Conservation (phyloP, 2,113 vertebrate genomes). For the Hippocampus guttulatus region DNA sequence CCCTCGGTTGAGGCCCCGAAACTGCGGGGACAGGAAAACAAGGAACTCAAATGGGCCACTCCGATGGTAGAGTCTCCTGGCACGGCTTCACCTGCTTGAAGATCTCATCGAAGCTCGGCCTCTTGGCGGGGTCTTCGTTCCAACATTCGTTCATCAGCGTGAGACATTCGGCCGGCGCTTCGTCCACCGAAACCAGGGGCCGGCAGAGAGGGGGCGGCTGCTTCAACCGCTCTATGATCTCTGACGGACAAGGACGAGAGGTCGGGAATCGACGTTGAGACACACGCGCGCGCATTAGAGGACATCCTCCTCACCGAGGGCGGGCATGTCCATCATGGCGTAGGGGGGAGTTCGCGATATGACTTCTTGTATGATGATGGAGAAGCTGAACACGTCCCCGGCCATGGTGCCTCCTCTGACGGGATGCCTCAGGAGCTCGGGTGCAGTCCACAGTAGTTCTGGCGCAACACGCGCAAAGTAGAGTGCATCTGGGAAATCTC, state of each 20-base stretch:
- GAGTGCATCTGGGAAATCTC: no score
- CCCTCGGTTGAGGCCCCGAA: constrained; percentile 79
- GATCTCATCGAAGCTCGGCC: constrained; percentile 73
- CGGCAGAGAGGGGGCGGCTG: constrained; percentile 67
- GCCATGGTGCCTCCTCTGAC: constrained; percentile 63
- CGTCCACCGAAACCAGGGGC: constrained; percentile 75
- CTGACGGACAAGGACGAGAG: constrained; percentile 49
- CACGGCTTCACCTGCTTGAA: constrained; percentile 63
- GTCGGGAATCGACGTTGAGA: background rate
- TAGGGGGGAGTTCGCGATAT: constrained; percentile 78
- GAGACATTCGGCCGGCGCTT: constrained; percentile 80
- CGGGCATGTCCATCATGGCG: constrained; percentile 79
- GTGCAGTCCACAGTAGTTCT: constrained; percentile 73
- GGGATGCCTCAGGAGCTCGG: constrained; percentile 53
- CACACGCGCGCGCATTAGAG: background rate
- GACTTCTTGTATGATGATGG: constrained; percentile 86
- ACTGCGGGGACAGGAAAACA: constrained; percentile 56
- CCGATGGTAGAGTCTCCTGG: background rate
- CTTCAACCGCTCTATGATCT: constrained; percentile 62
- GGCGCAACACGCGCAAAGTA: background rate
- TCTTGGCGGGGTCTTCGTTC: constrained; percentile 74
- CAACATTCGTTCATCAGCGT: constrained; percentile 82
- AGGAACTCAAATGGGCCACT: background rate
- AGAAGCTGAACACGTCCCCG: constrained; percentile 80
- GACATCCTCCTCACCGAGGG: constrained; percentile 68